Base-by-base conservation (phyloP, 2,797 vertebrate genomes). In the Rhynchotus rufescens region DNA sequence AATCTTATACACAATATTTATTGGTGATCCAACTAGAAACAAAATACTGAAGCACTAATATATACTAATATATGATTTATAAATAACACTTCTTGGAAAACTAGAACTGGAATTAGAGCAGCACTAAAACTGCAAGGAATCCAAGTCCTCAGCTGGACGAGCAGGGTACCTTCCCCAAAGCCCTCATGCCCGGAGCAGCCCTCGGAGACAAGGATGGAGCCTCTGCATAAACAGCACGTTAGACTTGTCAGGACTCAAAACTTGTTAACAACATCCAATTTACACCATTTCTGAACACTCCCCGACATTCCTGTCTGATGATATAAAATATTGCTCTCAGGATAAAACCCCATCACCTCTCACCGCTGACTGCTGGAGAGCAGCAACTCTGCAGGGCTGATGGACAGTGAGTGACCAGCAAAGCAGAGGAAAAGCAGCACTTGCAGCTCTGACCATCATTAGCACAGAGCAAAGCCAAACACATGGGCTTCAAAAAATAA, bases 141-240 rank as follows among this genome's bases (percentile, higher is more conserved):
- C 26, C 0, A 0, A 74, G 76, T 7, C 3, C 42, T 59, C 60
- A 12, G 45, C 0, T 5, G 32, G 42, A 45, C 19, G 72, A 2
- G 2, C 10, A 1, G 34, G 17, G 52, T 38, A 10, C 49, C 15
- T 5, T 0, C 21, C 45, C 21, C 4, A 15, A 45, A 47, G 15
- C 0, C 0, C 40, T 42, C 14, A 0, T 0, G 16, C 68, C 30
- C 0, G 40, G 3, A 4, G 10, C 1, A 0, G 38, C 84, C 44
- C 44, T 45, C 74, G 4, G 47, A 57, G 47, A 30, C 23, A 11
- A 0, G 0, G 25, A 26, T 14, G 47, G 4, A 74, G 72, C 42
- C 88, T 5, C 68, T 57, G 34, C 79, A 67, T 73, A 56, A 83
- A 22, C 1, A 0, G 12, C 4, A 30, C 19, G 34, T 44, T 79